Conservation (phyloP, 2,113 vertebrate genomes). For the Pleuronectes platessa region DNA sequence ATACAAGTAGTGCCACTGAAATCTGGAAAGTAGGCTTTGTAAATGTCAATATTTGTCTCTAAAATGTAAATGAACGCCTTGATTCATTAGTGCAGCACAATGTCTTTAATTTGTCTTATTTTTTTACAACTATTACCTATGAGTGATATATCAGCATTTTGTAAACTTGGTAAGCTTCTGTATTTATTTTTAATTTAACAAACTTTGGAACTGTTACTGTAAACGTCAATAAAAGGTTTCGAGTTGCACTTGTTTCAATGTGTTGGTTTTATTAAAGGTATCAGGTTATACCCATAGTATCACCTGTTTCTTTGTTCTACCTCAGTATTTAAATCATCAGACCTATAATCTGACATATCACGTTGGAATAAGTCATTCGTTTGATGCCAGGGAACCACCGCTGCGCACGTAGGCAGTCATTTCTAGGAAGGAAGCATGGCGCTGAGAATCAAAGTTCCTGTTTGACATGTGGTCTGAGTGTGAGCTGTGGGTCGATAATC, state of each 20-base stretch:
- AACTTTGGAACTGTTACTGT: conserved; percentile 45
- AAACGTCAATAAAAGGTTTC: conserved; percentile 56
- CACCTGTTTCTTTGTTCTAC: neutral
- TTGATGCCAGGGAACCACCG: conserved; percentile 11
- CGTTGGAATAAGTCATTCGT: neutral
- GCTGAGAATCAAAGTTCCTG: conserved; percentile 44
- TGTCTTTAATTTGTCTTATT: conserved; percentile 19
- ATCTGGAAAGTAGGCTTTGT: conserved; percentile 20
- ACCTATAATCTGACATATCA: neutral
- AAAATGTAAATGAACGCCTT: conserved; percentile 8
- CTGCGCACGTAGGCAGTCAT: conserved; percentile 4
- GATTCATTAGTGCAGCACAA: conserved; percentile 15
- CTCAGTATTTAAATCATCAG: neutral
- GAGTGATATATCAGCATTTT: conserved; percentile 30
- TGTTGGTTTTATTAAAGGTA: conserved; percentile 5
- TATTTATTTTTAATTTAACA: conserved; percentile 69
- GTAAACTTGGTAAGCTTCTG: conserved; percentile 28
- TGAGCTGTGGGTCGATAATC: conserved; percentile 2
- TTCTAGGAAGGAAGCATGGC: conserved; percentile 46
- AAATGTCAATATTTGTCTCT: conserved; percentile 25
- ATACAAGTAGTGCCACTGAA: conserved; percentile 35
- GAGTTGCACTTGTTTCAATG: neutral
- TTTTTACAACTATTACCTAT: conserved; percentile 13
- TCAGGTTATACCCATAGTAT: neutral
- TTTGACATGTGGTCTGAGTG: conserved; percentile 1